Evolutionary conservation across 1,140 invertebrate genomes (phyloP), one percentile per base, ranked within the genome.

Genomic region (Procambarus virginalis): DNA sequence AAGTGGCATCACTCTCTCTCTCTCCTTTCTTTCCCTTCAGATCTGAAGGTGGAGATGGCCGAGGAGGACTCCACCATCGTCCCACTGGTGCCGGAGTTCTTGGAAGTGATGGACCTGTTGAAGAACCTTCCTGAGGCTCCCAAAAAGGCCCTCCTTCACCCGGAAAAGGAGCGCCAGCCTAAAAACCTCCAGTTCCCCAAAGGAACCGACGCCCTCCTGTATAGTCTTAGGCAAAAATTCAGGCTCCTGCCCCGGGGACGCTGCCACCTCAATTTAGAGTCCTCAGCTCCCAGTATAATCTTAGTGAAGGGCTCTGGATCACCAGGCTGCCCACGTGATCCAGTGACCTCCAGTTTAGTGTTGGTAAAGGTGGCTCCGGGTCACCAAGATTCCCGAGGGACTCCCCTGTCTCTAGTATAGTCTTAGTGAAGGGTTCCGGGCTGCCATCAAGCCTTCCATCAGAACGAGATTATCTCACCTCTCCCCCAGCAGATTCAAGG

Each of bases 21-120:
- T 79, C 48, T 3, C 48, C 20, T 5, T 79, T 46, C n/a, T 79
- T 46, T 1, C 20, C 46, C 55, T 20, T 14, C 51, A 86, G 84
- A 76, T n/a, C 60, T 79, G 55, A 87, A 87, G 22, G 77, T 70
- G 77, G 78, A 79, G 46, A 87, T 80, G 12, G 78, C 58, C 17
- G 60, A 73, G 51, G 86, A 88, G n/a, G 86, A 82, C 14, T 46
- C 51, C 46, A 73, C 60, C n/a, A 68, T 70, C 77, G 64, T 81
- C 8, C 85, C 76, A 4, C 77, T 79, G 48, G 68, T 86, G n/a
- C 85, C 85, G 45, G 76, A 79, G 55, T 80, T 86, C 77, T 45
- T 86, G 45, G 85, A 86, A 45, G 85, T 86, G 17, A 86, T 86
- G 76, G 85, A 86, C 55, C 78, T 86, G 5, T 48, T 86, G 17